A percentile compares a stretch with the other conserved stretches of the same genome.
Conservation (phyloP, 2,888 invertebrate species). For the Stramonita haemastoma region DNA sequence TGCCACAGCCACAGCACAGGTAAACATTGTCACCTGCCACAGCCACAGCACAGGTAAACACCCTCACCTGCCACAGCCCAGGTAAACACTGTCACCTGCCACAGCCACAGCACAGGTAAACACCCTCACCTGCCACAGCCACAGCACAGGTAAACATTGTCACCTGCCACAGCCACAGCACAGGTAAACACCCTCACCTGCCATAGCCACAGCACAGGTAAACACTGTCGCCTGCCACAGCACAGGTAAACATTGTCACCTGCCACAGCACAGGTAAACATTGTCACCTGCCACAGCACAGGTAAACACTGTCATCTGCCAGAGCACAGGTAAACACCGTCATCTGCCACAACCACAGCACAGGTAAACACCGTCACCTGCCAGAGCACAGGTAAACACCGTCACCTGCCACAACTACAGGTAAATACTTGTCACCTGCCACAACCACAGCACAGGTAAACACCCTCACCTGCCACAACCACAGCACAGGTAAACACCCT, state of each 20-base stretch:
- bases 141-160: constrained; percentile 87
- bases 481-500: constrained; percentile 90
- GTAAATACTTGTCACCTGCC: not conserved
- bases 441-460: no score
- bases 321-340: not conserved
- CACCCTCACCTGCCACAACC: constrained; percentile 81
- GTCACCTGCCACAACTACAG: not conserved
- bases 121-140: constrained; percentile 81
- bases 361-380: not conserved
- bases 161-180: constrained; percentile 70
- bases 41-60: constrained; percentile 86
- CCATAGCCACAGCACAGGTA: not conserved
- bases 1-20: constrained; percentile 77
- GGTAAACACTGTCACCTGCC: constrained; percentile 85
- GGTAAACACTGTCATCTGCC: not conserved
- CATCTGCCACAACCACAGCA: not conserved
- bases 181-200: constrained; percentile 85
- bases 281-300: not conserved
- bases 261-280: constrained; percentile 45
- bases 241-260: constrained; percentile 84
- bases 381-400: not conserved
- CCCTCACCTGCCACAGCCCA: constrained; percentile 80
- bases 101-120: constrained; percentile 84
- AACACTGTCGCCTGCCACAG: not conserved
- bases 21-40: constrained; percentile 84